Base-by-base conservation (phyloP, 2,888 invertebrate genomes). In the Callosobruchus maculatus region DNA sequence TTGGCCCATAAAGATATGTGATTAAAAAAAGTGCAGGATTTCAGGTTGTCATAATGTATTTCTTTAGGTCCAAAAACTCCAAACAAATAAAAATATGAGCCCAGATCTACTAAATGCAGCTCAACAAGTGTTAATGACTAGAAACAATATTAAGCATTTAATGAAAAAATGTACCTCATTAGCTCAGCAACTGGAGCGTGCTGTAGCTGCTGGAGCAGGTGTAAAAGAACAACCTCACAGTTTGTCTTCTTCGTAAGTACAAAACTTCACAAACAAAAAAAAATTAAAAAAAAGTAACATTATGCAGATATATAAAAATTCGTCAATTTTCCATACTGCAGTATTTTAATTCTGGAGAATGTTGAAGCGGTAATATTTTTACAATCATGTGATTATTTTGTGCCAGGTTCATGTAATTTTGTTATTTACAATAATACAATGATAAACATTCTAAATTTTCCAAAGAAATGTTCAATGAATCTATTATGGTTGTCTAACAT, bases 111-210 rank as follows among this genome's bases (percentile, higher is more conserved):
- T 97, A 73, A 95, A 97, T 85, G 89, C 94, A 0, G 94, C 95
- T 0, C 95, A 96, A 84, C 85, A 85, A 77, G 86, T 87, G 76
- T 86, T 96, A 20, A 89, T 90, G 22, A 94, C 95, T 0, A 90
- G 96, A 72, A 92, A 92, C 79, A 95, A 94, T 77, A 92, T 97
- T 0, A 92, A 91, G 74, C 89, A 90, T 74, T 89, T 97, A 75
- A 94, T 97, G 93, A 92, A 92, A 84, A 95, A 94, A 85, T 98
- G 98, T 84, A 92, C 95, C 68, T 92, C 91, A 70, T 89, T 97
- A 74, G 94, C 97, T 0, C 90, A 91, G 71, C 93, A 94, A 78
- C 88, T 97, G 86, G 96, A 95, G 83, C 88, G 91, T 2, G 94
- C 95, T 0, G 94, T 97, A 3, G 92, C 93, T 0, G 92, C 91